Conservation (phyloP, 2,797 vertebrate species). For the Trichosurus vulpecula region DNA sequence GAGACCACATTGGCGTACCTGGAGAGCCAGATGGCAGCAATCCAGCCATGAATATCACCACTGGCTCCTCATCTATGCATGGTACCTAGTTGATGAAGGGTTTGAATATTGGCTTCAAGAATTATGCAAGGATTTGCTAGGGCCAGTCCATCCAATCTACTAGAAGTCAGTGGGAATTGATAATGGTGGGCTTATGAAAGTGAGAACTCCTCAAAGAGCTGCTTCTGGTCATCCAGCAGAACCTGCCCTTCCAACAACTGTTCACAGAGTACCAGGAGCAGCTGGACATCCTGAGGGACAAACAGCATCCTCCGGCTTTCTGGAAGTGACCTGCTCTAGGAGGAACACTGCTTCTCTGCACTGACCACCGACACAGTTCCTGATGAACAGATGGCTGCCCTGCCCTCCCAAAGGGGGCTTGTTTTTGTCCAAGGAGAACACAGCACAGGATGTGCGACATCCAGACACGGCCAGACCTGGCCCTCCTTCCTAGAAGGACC, state of each 20-base stretch:
- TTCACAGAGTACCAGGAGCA: slow-evolving; percentile 99
- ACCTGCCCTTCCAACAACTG: slow-evolving; percentile 97
- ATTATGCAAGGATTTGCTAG: slow-evolving; percentile 96
- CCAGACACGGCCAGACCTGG: slow-evolving; percentile 41
- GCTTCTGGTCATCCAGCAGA: slow-evolving; percentile 95
- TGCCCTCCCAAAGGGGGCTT: background rate
- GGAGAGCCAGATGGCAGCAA: slow-evolving; percentile 95
- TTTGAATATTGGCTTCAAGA: slow-evolving; percentile 96
- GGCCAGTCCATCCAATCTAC: slow-evolving; percentile 96
- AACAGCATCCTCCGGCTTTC: slow-evolving; percentile 85
- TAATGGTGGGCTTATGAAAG: slow-evolving; percentile 93
- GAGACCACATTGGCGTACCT: slow-evolving; percentile 95
- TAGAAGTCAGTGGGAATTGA: slow-evolving; percentile 93
- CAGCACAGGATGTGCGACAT: slow-evolving; percentile 48
- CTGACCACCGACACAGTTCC: slow-evolving; percentile 35
- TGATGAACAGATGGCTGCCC: background rate
- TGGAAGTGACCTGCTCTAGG: slow-evolving; percentile 55
- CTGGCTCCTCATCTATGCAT: slow-evolving; percentile 98
- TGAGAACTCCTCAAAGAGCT: slow-evolving; percentile 94
- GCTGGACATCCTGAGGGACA: slow-evolving; percentile 94
- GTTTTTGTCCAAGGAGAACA: slow-evolving; percentile 25
- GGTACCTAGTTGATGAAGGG: slow-evolving; percentile 99
- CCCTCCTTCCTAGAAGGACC: slow-evolving; percentile 18
- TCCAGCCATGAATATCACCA: slow-evolving; percentile 95
- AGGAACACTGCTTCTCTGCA: slow-evolving; percentile 69